These are phyloP conservation scores for Hirtodrosophila alboralis DNA, from an alignment of 2,888 invertebrate species.

Conservation along the genomic window DNA sequence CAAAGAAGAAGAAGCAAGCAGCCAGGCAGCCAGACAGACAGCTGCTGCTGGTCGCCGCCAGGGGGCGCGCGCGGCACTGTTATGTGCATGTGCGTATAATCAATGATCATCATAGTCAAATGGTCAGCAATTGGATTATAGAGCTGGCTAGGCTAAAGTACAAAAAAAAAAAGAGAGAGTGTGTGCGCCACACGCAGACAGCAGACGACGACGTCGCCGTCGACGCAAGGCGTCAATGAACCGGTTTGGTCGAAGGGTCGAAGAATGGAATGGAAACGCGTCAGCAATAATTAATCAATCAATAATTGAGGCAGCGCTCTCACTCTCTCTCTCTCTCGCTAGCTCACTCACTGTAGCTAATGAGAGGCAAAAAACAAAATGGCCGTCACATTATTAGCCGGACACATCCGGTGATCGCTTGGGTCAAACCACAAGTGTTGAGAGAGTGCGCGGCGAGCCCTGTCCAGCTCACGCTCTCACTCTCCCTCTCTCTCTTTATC, in stretches of 20 bases:
- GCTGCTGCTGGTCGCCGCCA: neutral
- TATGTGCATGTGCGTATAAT: constrained; percentile 47
- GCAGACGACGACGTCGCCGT: constrained; percentile 10
- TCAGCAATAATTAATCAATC: constrained; percentile 84
- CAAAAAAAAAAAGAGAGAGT: constrained; percentile 63
- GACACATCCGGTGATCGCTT: constrained; percentile 75
- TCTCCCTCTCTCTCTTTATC: constrained; percentile 8
- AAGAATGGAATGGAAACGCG: constrained; percentile 74
- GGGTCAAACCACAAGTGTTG: constrained; percentile 49
- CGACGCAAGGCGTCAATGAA: constrained; percentile 48
- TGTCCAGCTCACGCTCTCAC: constrained; percentile 26
- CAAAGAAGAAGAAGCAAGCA: neutral
- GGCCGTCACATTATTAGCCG: constrained; percentile 76
- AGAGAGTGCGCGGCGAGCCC: no score
- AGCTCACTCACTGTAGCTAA: constrained; percentile 60
- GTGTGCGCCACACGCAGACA: constrained; percentile 63
- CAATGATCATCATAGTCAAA: constrained; percentile 46
- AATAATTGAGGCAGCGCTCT: constrained; percentile 82
- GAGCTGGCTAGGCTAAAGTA: constrained; percentile 11
- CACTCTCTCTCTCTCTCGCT: no score
- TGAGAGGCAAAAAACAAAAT: constrained; percentile 67
- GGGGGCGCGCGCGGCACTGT: no score
- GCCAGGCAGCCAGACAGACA: no score
- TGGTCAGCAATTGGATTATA: constrained; percentile 68
- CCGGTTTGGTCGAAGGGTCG: constrained; percentile 76